Base-by-base conservation (phyloP, 2,113 vertebrate species). In the Damaliscus lunatus region DNA sequence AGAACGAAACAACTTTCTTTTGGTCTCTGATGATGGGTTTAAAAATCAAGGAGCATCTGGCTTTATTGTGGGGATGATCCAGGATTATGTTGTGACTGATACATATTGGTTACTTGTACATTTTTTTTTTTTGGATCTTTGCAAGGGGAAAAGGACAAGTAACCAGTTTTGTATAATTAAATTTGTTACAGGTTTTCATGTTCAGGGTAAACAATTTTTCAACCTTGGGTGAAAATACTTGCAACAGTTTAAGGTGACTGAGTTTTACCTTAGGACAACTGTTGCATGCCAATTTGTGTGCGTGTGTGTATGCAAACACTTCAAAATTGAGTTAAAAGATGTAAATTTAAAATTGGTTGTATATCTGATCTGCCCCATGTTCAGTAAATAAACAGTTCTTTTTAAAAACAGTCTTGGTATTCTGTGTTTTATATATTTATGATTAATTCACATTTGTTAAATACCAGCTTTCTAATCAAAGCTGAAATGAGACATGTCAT, bases 331-430 rank as follows among this genome's bases (percentile, higher is more conserved):
- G 98, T 99, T 99, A 99, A 98, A 98, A 99, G 99, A 98, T 99
- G 99, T 99, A 99, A 98, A 99, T 99, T 99, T 98, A 98, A 99
- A 98, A 99, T 98, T 98, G 99, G 98, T 99, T 98, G 98, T 99
- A 98, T 99, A 98, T 99, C 98, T 98, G 98, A 99, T 99, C 99
- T 98, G 98, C 99, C 98, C 99, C 99, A 99, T 98, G 98, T 99
- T 99, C 99, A 99, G 99, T 99, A 99, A 99, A 99, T 99, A 99
- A 99, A 99, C 98, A 99, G 99, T 99, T 99, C 99, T 99, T 99
- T 99, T 99, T 98, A 99, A 99, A 99, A 98, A 98, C 92, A 88
- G 57, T 23, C 90, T 89, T 62, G 64, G 46, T 89, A 11, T 90
- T 95, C 31, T 87, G 91, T 95, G 82, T 86, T 96, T 96, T 92